Evolutionary conservation across 2,113 vertebrate genomes (phyloP), one percentile per base, ranked within the genome.

Genomic region (Ceratotherium simum): DNA sequence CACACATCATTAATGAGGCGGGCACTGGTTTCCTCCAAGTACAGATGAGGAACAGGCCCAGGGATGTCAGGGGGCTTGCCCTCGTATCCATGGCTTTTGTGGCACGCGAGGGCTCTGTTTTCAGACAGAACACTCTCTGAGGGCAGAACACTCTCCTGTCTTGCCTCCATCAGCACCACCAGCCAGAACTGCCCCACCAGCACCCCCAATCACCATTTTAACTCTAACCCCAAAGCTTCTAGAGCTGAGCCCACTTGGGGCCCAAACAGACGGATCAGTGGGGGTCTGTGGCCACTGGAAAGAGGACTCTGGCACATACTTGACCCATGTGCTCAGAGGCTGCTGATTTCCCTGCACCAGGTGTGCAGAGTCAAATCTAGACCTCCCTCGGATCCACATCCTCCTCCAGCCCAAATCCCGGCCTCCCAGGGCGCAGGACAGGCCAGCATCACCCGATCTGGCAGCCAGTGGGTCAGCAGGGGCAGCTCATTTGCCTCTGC

Each of bases 1-100:
- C 1, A 0, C 0, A 20, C 2, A 0, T 3, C 3, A 25, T 6
- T 6, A 11, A 54, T 2, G 1, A 14, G 17, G 18, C 20, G 0
- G 25, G 75, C 18, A 0, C 9, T 7, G 33, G n/a, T 7, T 31
- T 27, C 69, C 13, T 36, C 73, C 27, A 12, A 1, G 18, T 31
- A 21, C 60, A 3, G 27, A 29, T 2, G 17, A 20, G 3, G 25
- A 18, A 6, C 16, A 1, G 8, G 46, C 29, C n/a, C 3, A 2
- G 16, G 20, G 29, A 70, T 39, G 60, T 23, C 29, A 1, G 21
- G 13, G 84, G 12, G 33, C 56, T 14, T 2, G 0, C 9, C 60
- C 58, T 25, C 6, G 8, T 18, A 7, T 8, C 69, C 39, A 6
- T 0, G 12, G 46, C 51, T 36, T 48, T 3, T 9, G 6, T 0